These are phyloP conservation scores for Automeris io DNA, from an alignment of 2,888 invertebrate species.

Conservation along the genomic window DNA sequence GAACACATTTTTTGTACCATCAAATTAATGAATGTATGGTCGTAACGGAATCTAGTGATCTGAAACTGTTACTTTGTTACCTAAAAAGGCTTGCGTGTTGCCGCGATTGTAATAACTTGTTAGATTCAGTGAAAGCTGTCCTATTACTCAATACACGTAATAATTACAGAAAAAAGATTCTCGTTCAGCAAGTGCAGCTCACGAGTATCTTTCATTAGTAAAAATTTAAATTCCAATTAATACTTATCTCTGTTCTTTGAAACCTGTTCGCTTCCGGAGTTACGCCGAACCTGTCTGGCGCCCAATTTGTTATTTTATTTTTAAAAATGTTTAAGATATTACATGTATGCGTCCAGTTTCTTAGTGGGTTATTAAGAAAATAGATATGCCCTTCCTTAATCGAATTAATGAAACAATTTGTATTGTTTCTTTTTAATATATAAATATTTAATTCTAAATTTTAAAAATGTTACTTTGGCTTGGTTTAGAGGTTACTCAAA, in stretches of 20 bases:
- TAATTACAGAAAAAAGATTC: constrained; percentile 40
- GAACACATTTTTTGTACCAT: too few relatives aligned
- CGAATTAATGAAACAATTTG: too few relatives aligned
- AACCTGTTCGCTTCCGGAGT: constrained; percentile 73
- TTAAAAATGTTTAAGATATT: constrained; percentile 22
- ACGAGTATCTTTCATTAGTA: constrained; percentile 51
- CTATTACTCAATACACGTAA: constrained; percentile 58
- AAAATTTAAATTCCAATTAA: constrained; percentile 67
- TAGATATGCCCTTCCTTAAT: constrained; percentile 15
- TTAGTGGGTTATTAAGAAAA: constrained; percentile 29
- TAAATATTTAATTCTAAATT: too few relatives aligned
- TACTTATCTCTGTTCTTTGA: constrained; percentile 45
- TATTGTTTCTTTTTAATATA: not conserved
- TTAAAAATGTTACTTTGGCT: too few relatives aligned
- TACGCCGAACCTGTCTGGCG: constrained; percentile 58
- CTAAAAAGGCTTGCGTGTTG: constrained; percentile 62
- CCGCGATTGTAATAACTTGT: constrained; percentile 51
- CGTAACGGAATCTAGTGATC: constrained; percentile 36
- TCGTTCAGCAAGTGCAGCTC: constrained; percentile 27
- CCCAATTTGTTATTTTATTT: constrained; percentile 44
- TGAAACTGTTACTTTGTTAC: constrained; percentile 42
- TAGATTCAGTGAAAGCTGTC: constrained; percentile 59
- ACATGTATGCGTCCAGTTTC: constrained; percentile 24
- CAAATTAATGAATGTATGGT: too few relatives aligned
- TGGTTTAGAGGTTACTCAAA: too few relatives aligned